Evolutionary conservation across 1,140 invertebrate species (phyloP).

Genomic region (Lysiphlebus fabarum): DNA sequence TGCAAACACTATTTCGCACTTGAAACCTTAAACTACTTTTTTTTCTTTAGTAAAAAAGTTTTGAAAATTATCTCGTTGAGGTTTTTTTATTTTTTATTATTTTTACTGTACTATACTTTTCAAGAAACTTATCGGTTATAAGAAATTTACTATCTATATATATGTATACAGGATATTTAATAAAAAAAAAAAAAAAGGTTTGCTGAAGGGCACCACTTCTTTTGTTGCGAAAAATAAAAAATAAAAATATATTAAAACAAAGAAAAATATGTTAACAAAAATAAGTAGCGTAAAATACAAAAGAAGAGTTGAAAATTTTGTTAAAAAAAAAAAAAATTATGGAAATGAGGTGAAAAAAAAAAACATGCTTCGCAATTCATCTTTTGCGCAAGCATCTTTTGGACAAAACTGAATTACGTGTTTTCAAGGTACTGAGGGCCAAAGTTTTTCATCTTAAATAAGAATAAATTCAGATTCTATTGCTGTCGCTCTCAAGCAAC

Average conservation of each 20-base stretch:
- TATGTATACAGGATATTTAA: background rate
- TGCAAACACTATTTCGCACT: too few relatives aligned
- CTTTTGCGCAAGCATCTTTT: constrained; percentile 5
- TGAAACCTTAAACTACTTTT: too few relatives aligned
- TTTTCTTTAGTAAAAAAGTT: too few relatives aligned
- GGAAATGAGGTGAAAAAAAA: background rate
- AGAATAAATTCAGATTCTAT: constrained; percentile 45
- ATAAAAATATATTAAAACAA: constrained; percentile 2
- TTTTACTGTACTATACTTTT: too few relatives aligned
- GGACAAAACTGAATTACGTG: constrained; percentile 43
- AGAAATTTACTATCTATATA: too few relatives aligned
- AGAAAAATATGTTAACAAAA: background rate
- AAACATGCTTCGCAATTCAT: constrained; percentile 9
- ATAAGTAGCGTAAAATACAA: background rate
- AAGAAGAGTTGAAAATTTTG: constrained; percentile 3
- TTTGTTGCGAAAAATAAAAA: background rate
- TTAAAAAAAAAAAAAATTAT: constrained; percentile 1
- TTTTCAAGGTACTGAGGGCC: constrained; percentile 31
- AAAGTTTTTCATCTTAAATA: constrained; percentile 51
- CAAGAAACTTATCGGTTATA: background rate
- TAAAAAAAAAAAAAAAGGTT: constrained; percentile 20
- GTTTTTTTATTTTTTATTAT: too few relatives aligned
- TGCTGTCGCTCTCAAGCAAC: constrained; percentile 13
- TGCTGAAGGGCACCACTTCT: constrained; percentile 8
- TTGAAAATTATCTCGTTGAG: too few relatives aligned